phyloP scores from a whole-genome alignment of 2,113 vertebrate genomes.

The Pituophis catenifer region DNA sequence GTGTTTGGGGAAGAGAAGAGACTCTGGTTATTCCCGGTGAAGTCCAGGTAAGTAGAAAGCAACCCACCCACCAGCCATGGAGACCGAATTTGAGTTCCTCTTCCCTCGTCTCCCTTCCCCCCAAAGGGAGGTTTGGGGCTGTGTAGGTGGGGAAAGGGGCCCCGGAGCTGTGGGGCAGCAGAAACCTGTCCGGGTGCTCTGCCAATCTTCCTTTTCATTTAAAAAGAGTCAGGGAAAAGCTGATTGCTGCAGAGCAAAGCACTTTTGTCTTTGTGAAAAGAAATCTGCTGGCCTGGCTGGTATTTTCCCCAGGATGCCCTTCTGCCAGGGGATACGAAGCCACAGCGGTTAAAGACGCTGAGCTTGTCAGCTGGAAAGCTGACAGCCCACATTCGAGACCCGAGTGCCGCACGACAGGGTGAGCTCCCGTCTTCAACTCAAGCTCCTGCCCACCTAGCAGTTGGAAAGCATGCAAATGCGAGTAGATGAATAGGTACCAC shows the following conservation, averaged over 20 bases:
- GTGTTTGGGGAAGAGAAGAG: constrained; percentile 91
- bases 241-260: background rate
- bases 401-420: background rate
- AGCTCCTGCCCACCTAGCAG: background rate
- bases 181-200: background rate
- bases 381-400: too few relatives aligned
- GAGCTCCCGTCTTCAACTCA: background rate
- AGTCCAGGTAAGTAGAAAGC: constrained; percentile 79
- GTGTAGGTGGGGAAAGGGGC: background rate
- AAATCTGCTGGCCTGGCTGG: background rate
- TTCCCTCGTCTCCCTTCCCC: background rate
- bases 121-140: too few relatives aligned
- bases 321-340: background rate
- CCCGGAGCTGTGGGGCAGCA: background rate
- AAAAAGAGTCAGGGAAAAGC: background rate
- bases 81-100: too few relatives aligned
- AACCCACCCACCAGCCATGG: background rate
- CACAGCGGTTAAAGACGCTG: too few relatives aligned
- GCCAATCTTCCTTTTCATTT: background rate
- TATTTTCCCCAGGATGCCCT: background rate
- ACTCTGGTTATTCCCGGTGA: constrained; percentile 89
- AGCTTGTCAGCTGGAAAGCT: background rate
- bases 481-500: background rate
- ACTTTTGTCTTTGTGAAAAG: background rate
- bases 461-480: background rate